These are phyloP conservation scores for Sorex fumeus DNA, from an alignment of 2,113 vertebrate genomes.

Conservation along the genomic window DNA sequence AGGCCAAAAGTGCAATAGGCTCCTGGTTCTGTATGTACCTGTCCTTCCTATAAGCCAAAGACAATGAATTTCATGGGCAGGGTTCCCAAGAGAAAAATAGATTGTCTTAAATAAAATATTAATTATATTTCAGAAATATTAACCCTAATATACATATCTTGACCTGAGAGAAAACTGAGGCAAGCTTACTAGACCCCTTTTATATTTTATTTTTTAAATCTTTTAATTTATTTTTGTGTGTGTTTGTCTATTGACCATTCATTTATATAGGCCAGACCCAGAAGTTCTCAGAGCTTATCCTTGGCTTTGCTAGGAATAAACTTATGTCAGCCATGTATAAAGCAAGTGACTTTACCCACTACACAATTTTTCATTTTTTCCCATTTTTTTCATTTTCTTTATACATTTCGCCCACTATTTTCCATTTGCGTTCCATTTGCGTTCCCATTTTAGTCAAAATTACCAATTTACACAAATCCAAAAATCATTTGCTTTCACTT, in stretches of 20 bases:
- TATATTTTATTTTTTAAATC: too few relatives aligned
- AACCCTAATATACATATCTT: neutral
- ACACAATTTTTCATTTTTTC: too few relatives aligned
- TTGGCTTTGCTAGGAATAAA: too few relatives aligned
- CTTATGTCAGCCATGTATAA: too few relatives aligned
- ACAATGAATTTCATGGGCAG: neutral
- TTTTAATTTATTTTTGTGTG: too few relatives aligned
- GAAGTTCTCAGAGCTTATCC: too few relatives aligned
- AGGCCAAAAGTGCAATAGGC: neutral
- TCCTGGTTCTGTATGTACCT: neutral
- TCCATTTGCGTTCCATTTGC: too few relatives aligned
- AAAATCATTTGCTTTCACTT: neutral
- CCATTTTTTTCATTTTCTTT: too few relatives aligned
- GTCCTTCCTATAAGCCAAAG: neutral
- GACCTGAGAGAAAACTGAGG: neutral
- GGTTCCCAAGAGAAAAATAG: neutral
- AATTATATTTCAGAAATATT: neutral
- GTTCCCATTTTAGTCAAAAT: conserved; percentile 14
- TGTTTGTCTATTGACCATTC: too few relatives aligned
- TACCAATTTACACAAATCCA: conserved; percentile 22
- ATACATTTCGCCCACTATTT: too few relatives aligned
- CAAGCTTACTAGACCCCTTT: neutral
- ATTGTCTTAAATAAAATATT: conserved; percentile 21
- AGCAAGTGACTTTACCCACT: too few relatives aligned
- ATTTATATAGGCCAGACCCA: too few relatives aligned